Evolutionary conservation across 2,113 vertebrate genomes (phyloP).

Genomic region (Periophthalmus modestus): DNA sequence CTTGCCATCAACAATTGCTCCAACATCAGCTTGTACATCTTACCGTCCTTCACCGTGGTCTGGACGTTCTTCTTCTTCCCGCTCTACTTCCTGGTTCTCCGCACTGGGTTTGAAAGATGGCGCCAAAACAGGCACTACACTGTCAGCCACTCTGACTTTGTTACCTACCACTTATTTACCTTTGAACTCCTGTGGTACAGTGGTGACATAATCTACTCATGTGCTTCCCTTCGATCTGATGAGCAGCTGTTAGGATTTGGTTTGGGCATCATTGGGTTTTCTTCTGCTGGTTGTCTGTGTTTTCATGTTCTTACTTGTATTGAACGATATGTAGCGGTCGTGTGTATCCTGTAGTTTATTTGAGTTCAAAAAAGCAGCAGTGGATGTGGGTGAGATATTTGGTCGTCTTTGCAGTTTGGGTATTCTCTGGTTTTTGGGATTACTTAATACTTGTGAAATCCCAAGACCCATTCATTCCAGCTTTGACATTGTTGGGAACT

Average conservation of each 20-base stretch:
- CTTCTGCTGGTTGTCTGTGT: fast-evolving
- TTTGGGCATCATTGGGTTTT: fast-evolving
- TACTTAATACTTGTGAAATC: not conserved
- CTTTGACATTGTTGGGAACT: not conserved
- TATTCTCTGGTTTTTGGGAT: not conserved
- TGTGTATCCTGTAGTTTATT: conserved; percentile 30
- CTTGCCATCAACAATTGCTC: not conserved
- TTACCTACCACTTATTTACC: conserved; percentile 17
- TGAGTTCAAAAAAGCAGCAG: not conserved
- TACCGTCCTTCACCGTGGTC: not conserved
- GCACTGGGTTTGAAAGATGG: conserved; percentile 10
- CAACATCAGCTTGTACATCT: fast-evolving
- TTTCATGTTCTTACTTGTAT: conserved; percentile 30
- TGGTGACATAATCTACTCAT: fast-evolving
- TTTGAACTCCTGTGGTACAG: conserved; percentile 6
- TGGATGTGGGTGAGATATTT: not conserved
- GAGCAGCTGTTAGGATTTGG: fast-evolving
- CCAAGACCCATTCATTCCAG: not conserved
- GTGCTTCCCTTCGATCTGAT: not conserved
- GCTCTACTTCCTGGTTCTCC: conserved; percentile 4
- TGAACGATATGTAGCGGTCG: conserved; percentile 39
- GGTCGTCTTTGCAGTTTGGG: not conserved
- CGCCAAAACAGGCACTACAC: not conserved
- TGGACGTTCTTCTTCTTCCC: conserved; percentile 8
- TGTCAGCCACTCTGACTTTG: not conserved